Evolutionary conservation across 2,888 invertebrate genomes (phyloP).

Genomic region (Ophioninae sp.): DNA sequence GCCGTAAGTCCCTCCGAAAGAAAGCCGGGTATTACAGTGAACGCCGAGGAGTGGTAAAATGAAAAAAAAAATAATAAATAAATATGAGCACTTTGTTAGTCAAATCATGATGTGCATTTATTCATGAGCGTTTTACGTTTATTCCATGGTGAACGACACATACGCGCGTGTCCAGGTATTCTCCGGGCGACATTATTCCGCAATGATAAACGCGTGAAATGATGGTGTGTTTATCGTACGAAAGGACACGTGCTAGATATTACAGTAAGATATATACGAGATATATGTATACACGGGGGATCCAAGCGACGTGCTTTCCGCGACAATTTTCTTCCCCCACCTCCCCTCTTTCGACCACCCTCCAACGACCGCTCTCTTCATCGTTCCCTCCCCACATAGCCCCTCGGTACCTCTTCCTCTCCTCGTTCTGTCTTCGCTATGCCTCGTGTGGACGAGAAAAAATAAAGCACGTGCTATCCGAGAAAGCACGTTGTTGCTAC

Average conservation of each 20-base stretch:
- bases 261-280: conserved; percentile 9
- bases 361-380: neutral
- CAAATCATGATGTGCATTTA: conserved; percentile 42
- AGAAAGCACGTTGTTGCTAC: conserved; percentile 40
- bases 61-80: conserved; percentile 26
- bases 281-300: conserved; percentile 17
- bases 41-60: neutral
- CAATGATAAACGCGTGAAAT: conserved; percentile 56
- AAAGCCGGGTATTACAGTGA: neutral
- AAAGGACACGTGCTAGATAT: conserved; percentile 56
- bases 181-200: conserved; percentile 51
- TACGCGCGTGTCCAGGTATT: conserved; percentile 27
- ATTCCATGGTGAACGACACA: conserved; percentile 29
- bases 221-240: conserved; percentile 60
- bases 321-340: conserved; percentile 42
- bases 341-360: neutral
- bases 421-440: conserved; percentile 13
- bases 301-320: conserved; percentile 45
- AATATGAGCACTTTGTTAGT: conserved; percentile 15
- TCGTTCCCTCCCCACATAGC: neutral
- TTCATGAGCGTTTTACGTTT: conserved; percentile 38
- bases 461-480: conserved; percentile 61
- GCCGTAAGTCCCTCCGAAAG: neutral
- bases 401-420: neutral
- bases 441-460: conserved; percentile 51